Percentiles rank a stretch among this genome's conserved stretches.
Conservation (phyloP, 2,797 vertebrate genomes). For the Trematomus bernacchii region DNA sequence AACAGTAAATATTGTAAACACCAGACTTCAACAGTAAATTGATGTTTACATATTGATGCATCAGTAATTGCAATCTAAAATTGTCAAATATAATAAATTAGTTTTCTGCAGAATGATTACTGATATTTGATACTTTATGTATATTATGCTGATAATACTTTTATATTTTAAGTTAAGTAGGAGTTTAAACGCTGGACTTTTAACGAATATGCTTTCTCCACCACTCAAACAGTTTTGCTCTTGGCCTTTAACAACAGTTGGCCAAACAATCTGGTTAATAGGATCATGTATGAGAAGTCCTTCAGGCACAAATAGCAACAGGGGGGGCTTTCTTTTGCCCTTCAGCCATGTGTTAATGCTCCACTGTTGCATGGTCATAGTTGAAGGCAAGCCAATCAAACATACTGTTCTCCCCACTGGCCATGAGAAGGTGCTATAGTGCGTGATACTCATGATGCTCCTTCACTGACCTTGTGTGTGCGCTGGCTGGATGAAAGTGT, state of each 20-base stretch:
- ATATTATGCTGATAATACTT: neutral
- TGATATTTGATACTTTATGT: neutral
- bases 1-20: neutral
- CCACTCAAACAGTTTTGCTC: slow-evolving; percentile 12
- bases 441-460: slow-evolving; percentile 54
- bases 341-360: slow-evolving; percentile 37
- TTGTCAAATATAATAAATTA: neutral
- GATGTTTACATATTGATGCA: neutral
- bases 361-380: slow-evolving; percentile 45
- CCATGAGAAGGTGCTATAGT: slow-evolving; percentile 53
- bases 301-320: slow-evolving; percentile 23
- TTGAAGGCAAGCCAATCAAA: slow-evolving; percentile 53
- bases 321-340: slow-evolving; percentile 29
- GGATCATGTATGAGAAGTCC: slow-evolving; percentile 28
- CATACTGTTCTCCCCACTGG: slow-evolving; percentile 42
- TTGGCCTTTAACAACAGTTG: slow-evolving; percentile 24
- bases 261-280: slow-evolving; percentile 9
- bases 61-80: neutral
- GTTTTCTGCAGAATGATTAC: neutral
- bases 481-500: slow-evolving; percentile 37
- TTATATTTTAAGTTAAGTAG: neutral
- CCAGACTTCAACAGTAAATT: neutral
- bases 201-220: slow-evolving; percentile 1
- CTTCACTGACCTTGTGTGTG: slow-evolving; percentile 63
- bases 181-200: neutral